Percentiles rank a stretch among this genome's conserved stretches.
Evolutionary conservation across 2,113 vertebrate genomes (phyloP).

Genomic region (Brienomyrus brachyistius): DNA sequence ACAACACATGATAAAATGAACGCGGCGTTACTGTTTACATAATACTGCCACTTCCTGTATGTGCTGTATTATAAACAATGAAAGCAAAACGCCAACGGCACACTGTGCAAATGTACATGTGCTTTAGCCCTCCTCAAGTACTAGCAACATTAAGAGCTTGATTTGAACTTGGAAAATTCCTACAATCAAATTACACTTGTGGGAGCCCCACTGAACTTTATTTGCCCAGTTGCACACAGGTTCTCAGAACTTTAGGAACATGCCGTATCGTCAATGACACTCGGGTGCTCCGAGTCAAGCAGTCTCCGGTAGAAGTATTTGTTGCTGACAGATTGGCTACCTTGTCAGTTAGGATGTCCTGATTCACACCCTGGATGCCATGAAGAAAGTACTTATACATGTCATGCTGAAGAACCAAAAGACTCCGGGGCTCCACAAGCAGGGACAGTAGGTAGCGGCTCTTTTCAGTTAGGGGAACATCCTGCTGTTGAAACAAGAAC

Average conservation of each 20-base stretch:
- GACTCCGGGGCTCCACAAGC: slow-evolving; percentile 68
- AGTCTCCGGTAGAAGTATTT: slow-evolving; percentile 40
- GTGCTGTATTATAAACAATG: not conserved
- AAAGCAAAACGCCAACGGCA: not conserved
- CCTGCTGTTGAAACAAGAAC: slow-evolving; percentile 18
- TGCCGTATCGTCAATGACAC: slow-evolving; percentile 80
- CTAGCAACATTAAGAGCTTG: not conserved
- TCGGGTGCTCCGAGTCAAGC: slow-evolving; percentile 60
- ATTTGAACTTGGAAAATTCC: not conserved
- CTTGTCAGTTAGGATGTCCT: slow-evolving; percentile 55
- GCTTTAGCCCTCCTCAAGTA: not conserved
- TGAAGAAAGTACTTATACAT: slow-evolving; percentile 74
- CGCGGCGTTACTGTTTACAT: not conserved
- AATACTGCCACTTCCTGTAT: not conserved
- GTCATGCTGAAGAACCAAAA: slow-evolving; percentile 69
- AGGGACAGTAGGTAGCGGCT: slow-evolving; percentile 63
- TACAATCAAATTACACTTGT: not conserved
- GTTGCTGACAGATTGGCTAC: slow-evolving; percentile 59
- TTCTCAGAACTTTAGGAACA: slow-evolving; percentile 73
- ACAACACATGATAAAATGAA: not conserved
- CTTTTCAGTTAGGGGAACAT: slow-evolving; percentile 52
- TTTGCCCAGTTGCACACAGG: slow-evolving; percentile 59
- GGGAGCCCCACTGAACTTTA: slow-evolving; percentile 39
- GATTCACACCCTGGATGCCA: slow-evolving; percentile 51
- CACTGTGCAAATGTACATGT: not conserved